phyloP scores from a whole-genome alignment of 2,888 invertebrate species.

The Crematogaster levior region DNA sequence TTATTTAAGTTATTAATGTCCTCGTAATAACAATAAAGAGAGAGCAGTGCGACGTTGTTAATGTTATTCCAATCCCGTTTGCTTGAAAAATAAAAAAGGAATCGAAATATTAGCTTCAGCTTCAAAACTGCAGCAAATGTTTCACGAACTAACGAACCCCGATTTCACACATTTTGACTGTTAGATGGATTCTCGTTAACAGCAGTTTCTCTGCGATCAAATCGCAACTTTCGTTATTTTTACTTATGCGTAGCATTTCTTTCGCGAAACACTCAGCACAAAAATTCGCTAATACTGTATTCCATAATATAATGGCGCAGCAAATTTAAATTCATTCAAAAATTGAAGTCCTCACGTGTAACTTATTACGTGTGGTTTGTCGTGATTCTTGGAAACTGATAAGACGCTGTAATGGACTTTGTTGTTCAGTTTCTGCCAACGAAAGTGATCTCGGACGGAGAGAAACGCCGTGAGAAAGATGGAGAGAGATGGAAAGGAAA shows the following conservation, averaged over 20 bases:
- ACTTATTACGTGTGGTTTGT: constrained; percentile 16
- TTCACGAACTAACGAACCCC: neutral
- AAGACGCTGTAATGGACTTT: constrained; percentile 19
- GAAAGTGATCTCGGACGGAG: constrained; percentile 49
- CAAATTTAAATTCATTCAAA: constrained; percentile 16
- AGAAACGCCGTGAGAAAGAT: constrained; percentile 8
- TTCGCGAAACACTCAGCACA: neutral
- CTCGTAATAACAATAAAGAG: neutral
- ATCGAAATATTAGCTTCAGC: neutral
- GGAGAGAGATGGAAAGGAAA: constrained; percentile 21
- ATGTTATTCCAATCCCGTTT: neutral
- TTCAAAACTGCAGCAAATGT: neutral
- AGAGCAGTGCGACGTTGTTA: neutral
- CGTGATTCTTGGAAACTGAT: constrained; percentile 40
- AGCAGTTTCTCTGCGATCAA: too few relatives aligned
- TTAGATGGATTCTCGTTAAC: neutral
- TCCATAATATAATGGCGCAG: neutral
- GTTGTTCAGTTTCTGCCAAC: constrained; percentile 42
- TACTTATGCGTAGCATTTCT: neutral
- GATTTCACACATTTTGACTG: neutral
- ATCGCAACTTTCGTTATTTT: neutral
- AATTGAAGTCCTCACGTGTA: neutral
- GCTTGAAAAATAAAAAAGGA: neutral
- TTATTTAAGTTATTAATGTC: neutral
- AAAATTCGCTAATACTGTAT: neutral